phyloP scores from a whole-genome alignment of 1,140 invertebrate species.

The Drosophila mayri region DNA sequence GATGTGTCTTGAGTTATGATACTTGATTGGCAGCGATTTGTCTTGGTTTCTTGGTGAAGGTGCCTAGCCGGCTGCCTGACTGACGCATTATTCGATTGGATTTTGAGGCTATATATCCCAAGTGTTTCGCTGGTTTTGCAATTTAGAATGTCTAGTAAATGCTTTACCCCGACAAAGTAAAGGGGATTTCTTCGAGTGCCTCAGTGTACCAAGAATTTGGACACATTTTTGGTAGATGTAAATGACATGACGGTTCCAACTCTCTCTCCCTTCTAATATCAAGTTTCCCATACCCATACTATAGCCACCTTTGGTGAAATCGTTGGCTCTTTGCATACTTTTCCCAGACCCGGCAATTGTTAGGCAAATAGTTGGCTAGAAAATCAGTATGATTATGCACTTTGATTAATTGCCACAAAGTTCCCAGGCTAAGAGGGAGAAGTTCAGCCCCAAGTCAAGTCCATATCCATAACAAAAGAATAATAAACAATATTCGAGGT shows the following conservation, averaged over 20 bases:
- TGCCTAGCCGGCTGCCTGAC: slow-evolving; percentile 15
- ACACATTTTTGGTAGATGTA: neutral
- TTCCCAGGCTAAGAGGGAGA: slow-evolving; percentile 61
- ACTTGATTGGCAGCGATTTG: slow-evolving; percentile 66
- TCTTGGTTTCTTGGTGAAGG: slow-evolving; percentile 46
- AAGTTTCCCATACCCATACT: neutral
- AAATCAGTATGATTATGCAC: slow-evolving; percentile 59
- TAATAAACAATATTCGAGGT: slow-evolving; percentile 53
- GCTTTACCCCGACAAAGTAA: slow-evolving; percentile 11
- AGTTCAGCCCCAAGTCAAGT: slow-evolving; percentile 51
- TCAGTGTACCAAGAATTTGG: slow-evolving; percentile 4
- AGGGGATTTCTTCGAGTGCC: slow-evolving; percentile 16
- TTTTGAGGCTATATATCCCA: slow-evolving; percentile 11
- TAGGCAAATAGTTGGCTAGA: slow-evolving; percentile 39
- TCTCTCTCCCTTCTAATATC: slow-evolving; percentile 14
- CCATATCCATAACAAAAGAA: slow-evolving; percentile 73
- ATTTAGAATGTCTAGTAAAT: slow-evolving; percentile 53
- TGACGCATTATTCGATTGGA: slow-evolving; percentile 20
- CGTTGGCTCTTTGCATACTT: slow-evolving; percentile 40
- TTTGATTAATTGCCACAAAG: slow-evolving; percentile 77
- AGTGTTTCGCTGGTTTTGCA: slow-evolving; percentile 43
- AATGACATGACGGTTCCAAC: neutral
- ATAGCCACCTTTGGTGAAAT: slow-evolving; percentile 21
- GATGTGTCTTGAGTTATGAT: slow-evolving; percentile 73
- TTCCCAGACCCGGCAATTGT: slow-evolving; percentile 50